These are phyloP conservation scores for Pantala flavescens DNA, from an alignment of 1,140 invertebrate species.

Conservation along the genomic window DNA sequence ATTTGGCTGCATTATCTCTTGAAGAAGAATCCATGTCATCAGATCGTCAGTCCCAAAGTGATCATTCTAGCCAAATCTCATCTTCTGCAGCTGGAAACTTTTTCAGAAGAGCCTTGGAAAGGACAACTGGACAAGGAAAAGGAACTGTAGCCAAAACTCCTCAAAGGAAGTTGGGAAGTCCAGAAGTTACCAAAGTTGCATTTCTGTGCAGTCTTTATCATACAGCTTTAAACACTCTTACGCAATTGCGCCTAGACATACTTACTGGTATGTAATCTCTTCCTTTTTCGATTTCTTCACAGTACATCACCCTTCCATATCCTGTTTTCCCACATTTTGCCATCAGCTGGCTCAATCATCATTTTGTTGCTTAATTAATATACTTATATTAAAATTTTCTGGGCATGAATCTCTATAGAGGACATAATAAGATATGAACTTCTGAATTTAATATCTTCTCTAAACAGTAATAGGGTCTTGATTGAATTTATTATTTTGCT, in stretches of 20 bases:
- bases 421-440: too few species aligned
- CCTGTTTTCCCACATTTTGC: too few species aligned
- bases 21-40: background rate
- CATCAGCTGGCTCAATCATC: too few species aligned
- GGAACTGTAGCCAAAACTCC: conserved; percentile 36
- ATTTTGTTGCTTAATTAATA: too few species aligned
- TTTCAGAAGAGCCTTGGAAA: conserved; percentile 18
- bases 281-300: background rate
- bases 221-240: conserved; percentile 76
- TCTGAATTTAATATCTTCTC: too few species aligned
- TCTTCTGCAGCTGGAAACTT: conserved; percentile 5
- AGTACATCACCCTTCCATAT: background rate
- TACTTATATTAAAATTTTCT: too few species aligned
- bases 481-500: too few species aligned
- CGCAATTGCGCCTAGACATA: conserved; percentile 87
- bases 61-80: background rate
- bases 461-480: too few species aligned
- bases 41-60: background rate
- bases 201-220: conserved; percentile 86
- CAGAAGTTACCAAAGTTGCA: conserved; percentile 67
- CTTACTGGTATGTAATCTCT: conserved; percentile 61
- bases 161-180: conserved; percentile 62
- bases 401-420: too few species aligned
- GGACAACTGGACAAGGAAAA: conserved; percentile 23
- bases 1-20: background rate